Evolutionary conservation across 2,797 vertebrate species (phyloP), one percentile per base, ranked within the genome.

Genomic region (Aplochiton taeniatus): DNA sequence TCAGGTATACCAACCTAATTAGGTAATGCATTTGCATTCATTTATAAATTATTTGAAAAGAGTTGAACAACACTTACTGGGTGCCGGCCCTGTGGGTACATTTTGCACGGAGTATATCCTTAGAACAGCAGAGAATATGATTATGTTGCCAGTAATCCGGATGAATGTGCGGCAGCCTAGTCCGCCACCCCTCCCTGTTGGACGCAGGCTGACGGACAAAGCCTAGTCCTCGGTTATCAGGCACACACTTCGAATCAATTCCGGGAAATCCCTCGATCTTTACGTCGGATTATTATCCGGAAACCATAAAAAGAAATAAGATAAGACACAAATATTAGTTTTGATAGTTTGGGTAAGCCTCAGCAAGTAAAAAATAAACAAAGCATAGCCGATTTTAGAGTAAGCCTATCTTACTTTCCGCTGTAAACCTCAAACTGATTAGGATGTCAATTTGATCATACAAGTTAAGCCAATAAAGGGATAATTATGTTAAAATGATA

Each of bases 11-110:
- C 63, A 58, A 71, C 78, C 77, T 83, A 76, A 85, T 87, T 76
- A 49, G 79, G 58, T 19, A 72, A 43, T 72, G 16, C 42, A 66
- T 74, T 75, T 79, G 73, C 85, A 75, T 85, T 58, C 58, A 73
- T 12, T 77, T 73, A 80, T 78, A 80, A 78, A 80, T 50, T 58
- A 7, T 51, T 20, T 43, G 57, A 68, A 75, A 67, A 65, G 61
- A 54, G 58, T 45, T 54, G 31, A 3, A 41, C 18, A 8, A 79
- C 84, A 93, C 95, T 95, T 85, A 96, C 95, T 94, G 95, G 95
- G 93, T 96, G 95, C 90, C 95, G 93, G 93, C 95, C 95, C 91
- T 96, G 95, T 81, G 95, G 95, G 94, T 96, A 97, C 95, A 97
- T 97, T 90, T 88, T 88, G 86, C 77, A 65, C 31, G 31, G 31